Evolutionary conservation across 2,113 vertebrate genomes (phyloP), one percentile per base, ranked within the genome.

Genomic region (Phalacrocorax brasilianus): DNA sequence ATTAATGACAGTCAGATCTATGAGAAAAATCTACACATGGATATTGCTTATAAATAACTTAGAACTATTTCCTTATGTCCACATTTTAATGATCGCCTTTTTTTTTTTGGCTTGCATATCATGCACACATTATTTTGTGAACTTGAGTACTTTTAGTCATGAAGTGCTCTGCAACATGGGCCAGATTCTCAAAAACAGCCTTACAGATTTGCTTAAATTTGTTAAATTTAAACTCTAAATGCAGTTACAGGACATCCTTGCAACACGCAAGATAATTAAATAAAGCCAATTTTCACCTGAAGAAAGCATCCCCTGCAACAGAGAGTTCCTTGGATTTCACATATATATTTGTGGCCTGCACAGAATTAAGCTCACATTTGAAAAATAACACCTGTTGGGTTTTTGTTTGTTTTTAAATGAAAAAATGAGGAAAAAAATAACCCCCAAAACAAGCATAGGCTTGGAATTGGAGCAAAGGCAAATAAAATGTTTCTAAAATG

Each of bases 41-140:
- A 78, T 91, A 93, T 92, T 91, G 89, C 19, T 63, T 95, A 65
- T 75, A 82, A 92, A 75, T 86, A 77, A 80, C 52, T 49, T 38
- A 28, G 44, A 85, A 67, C 50, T 77, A 79, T 81, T 89, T 65
- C 38, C 74, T 70, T 93, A 78, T 15, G 26, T 28, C 82, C 24
- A 79, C 19, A 81, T 63, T 90, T 38, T 68, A 95, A 85, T 63
- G 14, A 7, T 19, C 18, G 45, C 45, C 50, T 55, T 52, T 73
- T 27, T 49, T 49, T 82, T 75, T 62, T 52, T 82, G 6, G 52
- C 62, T 97, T 87, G n/a, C 52, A 26, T 88, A 74, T 80, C 3
- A n/a, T 9, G 28, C 24, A 63, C 47, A 38, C 42, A 92, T 77
- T 88, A 66, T 94, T 62, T 63, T 83, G 62, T 94, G 45, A 81